Evolutionary conservation across 2,888 invertebrate species (phyloP), one percentile per base, ranked within the genome.

Genomic region (Oasisia sp.): DNA sequence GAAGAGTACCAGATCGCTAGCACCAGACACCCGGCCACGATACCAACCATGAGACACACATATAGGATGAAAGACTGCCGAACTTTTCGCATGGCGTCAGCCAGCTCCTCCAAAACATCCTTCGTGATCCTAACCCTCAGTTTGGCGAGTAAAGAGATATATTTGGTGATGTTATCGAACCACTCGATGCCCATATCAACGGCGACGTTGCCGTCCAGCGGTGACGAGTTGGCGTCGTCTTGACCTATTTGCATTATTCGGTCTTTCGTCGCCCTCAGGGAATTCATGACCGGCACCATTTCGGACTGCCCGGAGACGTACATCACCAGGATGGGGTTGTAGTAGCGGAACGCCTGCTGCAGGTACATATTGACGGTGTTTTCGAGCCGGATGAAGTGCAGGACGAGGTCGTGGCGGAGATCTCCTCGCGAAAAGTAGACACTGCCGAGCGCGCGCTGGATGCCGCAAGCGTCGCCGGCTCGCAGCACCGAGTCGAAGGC

Each of bases 1-100:
- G 91, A 45, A 12, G 91, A 91, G 50, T 91, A 91, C 91, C 91
- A 91, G 32, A 91, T 32, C 4, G 91, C 91, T 5, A 91, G 91
- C 32, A 91, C 50, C 38, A 45, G 38, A 50, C 91, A 91, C 9
- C 91, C 50, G 50, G 27, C n/a, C 2, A 91, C 32, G n/a, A 45
- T 45, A 4, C 50, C 91, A 32, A 90, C 7, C 74, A 74, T 74
- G 74, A 74, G 74, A 74, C 74, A 74, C 74, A 74, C 74, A 27
- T 74, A 74, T 5, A 74, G 27, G 74, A 74, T 74, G 74, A 74
- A 74, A 19, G 74, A 74, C 74, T n/a, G 74, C 19, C 74, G 74
- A 7, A 74, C 74, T 7, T 74, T 74, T 5, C 27, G 14, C 74
- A 74, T 74, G 74, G n/a, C 74, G 74, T 19, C 74, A 1, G 74